Evolutionary conservation across 2,888 invertebrate species (phyloP), one percentile per base, ranked within the genome.

Genomic region (Apoderus coryli): DNA sequence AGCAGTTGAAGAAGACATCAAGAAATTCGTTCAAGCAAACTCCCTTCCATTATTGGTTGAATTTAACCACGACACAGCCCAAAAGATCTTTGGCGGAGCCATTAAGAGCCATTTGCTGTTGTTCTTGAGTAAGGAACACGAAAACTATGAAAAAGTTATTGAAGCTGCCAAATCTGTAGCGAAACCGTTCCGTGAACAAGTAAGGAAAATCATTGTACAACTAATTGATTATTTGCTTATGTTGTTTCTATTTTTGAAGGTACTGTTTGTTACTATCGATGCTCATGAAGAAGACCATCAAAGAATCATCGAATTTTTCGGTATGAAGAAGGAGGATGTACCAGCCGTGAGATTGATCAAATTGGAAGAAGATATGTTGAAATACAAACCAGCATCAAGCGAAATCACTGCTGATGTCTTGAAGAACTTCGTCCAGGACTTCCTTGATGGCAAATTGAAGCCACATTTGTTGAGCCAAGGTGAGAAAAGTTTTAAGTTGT

Each of bases 221-320:
- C n/a, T n/a, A n/a, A n/a, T n/a, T n/a, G n/a, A n/a, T n/a, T n/a
- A n/a, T n/a, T n/a, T n/a, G n/a, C n/a, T n/a, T n/a, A n/a, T n/a
- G n/a, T n/a, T n/a, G n/a, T n/a, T n/a, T 25, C 39, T 41, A n/a
- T n/a, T n/a, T n/a, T n/a, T n/a, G n/a, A n/a, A n/a, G n/a, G n/a
- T n/a, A n/a, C 71, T 98, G 53, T 89, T 93, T 50, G 95, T 99
- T 15, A 85, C 84, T 48, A 89, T 99, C 57, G 82, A 98, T 60
- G 76, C 86, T 27, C 90, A 86, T 52, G 85, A 90, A 54, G 84
- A 88, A 53, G 96, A 98, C 57, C 95, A 98, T 62, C 79, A 80
- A 49, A 73, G 96, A 53, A 96, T 99, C 58, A 67, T 98, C 56
- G 98, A 99, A 64, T 99, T 95, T 85, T 99, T 99, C 63, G 96